phyloP scores from a whole-genome alignment of 2,888 invertebrate genomes.

The Drosophila colorata region DNA sequence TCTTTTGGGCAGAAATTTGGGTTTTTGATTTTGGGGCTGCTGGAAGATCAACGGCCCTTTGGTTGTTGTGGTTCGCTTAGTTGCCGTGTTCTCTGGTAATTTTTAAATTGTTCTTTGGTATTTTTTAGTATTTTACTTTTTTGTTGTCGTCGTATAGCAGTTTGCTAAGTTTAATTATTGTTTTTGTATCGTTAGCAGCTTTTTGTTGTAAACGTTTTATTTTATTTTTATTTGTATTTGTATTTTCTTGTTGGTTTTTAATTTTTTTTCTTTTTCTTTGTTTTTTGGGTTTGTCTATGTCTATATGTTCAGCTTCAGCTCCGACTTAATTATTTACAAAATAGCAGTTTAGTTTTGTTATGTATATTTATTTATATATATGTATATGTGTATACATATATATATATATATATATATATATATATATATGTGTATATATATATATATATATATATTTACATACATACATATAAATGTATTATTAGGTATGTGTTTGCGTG shows the following conservation, averaged over 20 bases:
- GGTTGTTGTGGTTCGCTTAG: conserved; percentile 17
- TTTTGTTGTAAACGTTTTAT: conserved; percentile 59
- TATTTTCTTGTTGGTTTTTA: conserved; percentile 35
- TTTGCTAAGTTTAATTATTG: conserved; percentile 78
- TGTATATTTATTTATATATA: conserved; percentile 56
- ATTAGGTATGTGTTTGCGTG: neutral
- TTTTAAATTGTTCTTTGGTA: conserved; percentile 24
- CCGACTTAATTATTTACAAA: conserved; percentile 75
- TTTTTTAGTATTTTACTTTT: conserved; percentile 16
- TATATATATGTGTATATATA: conserved; percentile 34
- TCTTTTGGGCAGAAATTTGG: conserved; percentile 2
- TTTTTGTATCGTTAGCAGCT: conserved; percentile 81
- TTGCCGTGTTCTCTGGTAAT: conserved; percentile 27
- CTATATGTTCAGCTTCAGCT: conserved; percentile 74
- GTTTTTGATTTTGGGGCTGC: conserved; percentile 29
- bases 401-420: conserved; percentile 27
- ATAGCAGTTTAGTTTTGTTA: conserved; percentile 68
- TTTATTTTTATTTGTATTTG: conserved; percentile 41
- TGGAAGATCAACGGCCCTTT: conserved; percentile 57
- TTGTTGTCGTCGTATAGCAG: conserved; percentile 52
- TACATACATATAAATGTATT: no score
- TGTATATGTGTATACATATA: conserved; percentile 28
- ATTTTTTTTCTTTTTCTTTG: conserved; percentile 29
- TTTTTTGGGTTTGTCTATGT: conserved; percentile 57
- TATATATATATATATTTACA: conserved; percentile 2